These are phyloP conservation scores for Dendroctonus ponderosae DNA, from an alignment of 1,140 invertebrate species.

Conservation along the genomic window DNA sequence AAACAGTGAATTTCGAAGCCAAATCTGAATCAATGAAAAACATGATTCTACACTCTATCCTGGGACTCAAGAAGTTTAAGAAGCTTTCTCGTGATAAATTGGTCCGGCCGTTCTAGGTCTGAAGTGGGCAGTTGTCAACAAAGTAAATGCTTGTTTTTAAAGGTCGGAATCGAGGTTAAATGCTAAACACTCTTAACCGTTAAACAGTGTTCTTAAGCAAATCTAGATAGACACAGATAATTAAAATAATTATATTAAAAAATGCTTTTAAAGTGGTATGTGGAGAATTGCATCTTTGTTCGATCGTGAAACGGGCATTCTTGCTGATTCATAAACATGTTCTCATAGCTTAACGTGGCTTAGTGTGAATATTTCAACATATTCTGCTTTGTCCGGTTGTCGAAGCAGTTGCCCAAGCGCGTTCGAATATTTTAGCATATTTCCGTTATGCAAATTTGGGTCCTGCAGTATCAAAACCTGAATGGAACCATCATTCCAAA, in stretches of 20 bases:
- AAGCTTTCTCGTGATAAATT: too few relatives aligned
- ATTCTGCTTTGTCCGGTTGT: conserved; percentile 22
- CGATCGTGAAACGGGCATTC: conserved; percentile 9
- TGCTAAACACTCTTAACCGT: neutral
- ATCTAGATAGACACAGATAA: conserved; percentile 13
- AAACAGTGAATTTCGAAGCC: too few relatives aligned
- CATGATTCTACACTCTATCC: too few relatives aligned
- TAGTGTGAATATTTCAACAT: conserved; percentile 27
- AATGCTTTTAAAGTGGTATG: conserved; percentile 12
- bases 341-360: conserved; percentile 8
- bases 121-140: too few relatives aligned
- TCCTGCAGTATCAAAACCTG: neutral
- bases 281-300: conserved; percentile 24
- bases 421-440: conserved; percentile 14
- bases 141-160: too few relatives aligned
- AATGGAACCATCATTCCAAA: too few relatives aligned
- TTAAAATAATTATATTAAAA: conserved; percentile 12
- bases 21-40: too few relatives aligned
- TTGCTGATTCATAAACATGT: conserved; percentile 28
- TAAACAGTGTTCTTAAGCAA: neutral
- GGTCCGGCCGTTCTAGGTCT: too few relatives aligned
- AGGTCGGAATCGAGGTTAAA: too few relatives aligned
- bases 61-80: too few relatives aligned
- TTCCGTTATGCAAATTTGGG: conserved; percentile 16
- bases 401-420: conserved; percentile 9